These are phyloP conservation scores for Nomada flava DNA, from an alignment of 2,888 invertebrate genomes.

Conservation along the genomic window DNA sequence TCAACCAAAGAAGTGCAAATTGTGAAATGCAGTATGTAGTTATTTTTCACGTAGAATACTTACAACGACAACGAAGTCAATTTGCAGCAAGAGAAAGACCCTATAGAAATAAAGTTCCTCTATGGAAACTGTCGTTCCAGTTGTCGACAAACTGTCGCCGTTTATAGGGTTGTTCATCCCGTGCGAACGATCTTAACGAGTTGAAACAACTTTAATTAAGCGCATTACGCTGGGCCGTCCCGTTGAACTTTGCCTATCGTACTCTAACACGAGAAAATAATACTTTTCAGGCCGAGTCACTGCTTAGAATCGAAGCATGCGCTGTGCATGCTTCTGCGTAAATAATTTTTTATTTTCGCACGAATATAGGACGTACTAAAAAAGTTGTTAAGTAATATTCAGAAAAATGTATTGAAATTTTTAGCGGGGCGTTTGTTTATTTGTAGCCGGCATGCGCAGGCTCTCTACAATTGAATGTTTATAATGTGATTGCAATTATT, in stretches of 20 bases:
- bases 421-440: no score
- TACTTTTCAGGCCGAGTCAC: slow-evolving; percentile 43
- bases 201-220: slow-evolving; percentile 84
- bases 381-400: no score
- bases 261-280: slow-evolving; percentile 66
- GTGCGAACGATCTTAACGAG: slow-evolving; percentile 83
- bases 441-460: no score
- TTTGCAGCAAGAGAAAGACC: background rate
- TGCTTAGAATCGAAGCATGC: background rate
- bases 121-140: slow-evolving; percentile 54
- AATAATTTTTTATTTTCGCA: background rate
- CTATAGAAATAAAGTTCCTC: slow-evolving; percentile 42
- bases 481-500: no score
- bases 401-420: no score
- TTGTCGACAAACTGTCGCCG: slow-evolving; percentile 56
- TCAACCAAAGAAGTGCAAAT: background rate
- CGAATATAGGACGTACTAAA: no score
- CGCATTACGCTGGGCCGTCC: slow-evolving; percentile 77
- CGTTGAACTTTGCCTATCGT: slow-evolving; percentile 75
- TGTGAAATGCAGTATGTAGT: background rate
- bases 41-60: background rate
- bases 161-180: slow-evolving; percentile 80
- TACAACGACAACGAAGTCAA: background rate
- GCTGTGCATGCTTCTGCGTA: background rate
- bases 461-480: no score